phyloP scores from a whole-genome alignment of 2,888 invertebrate species.

The Scrobipalpa atriplicella region DNA sequence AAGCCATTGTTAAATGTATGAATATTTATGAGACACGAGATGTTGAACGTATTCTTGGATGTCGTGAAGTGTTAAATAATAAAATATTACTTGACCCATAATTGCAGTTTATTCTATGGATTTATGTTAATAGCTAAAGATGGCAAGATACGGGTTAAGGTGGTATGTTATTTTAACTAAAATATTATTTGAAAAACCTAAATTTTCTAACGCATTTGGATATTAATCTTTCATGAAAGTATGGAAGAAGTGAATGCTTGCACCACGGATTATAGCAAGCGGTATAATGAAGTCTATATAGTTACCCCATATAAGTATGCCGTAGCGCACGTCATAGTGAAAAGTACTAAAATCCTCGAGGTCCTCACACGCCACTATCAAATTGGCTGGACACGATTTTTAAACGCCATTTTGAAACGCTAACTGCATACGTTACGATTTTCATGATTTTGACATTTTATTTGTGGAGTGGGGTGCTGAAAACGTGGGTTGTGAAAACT shows the following conservation, averaged over 20 bases:
- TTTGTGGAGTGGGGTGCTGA: background rate
- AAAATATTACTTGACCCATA: constrained; percentile 7
- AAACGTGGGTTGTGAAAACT: background rate
- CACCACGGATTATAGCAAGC: too few relatives aligned
- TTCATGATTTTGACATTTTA: constrained; percentile 30
- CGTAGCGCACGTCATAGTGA: background rate
- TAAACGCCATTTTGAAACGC: constrained; percentile 1
- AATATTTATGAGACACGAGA: constrained; percentile 8
- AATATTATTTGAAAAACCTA: too few relatives aligned
- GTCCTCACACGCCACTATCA: background rate
- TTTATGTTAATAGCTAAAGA: background rate
- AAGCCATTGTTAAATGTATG: constrained; percentile 1
- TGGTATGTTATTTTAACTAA: background rate
- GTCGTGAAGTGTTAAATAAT: constrained; percentile 11
- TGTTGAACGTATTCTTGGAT: constrained; percentile 1
- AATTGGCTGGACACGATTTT: constrained; percentile 9
- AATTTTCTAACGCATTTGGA: too few relatives aligned
- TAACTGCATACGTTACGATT: constrained; percentile 27
- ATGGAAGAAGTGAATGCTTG: too few relatives aligned
- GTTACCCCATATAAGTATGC: too few relatives aligned
- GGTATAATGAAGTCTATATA: background rate
- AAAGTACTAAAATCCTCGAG: background rate
- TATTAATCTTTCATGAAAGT: too few relatives aligned
- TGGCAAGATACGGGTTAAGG: background rate
- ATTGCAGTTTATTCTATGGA: background rate